Conservation (phyloP, 2,888 invertebrate species). For the Ditula angustiorana region DNA sequence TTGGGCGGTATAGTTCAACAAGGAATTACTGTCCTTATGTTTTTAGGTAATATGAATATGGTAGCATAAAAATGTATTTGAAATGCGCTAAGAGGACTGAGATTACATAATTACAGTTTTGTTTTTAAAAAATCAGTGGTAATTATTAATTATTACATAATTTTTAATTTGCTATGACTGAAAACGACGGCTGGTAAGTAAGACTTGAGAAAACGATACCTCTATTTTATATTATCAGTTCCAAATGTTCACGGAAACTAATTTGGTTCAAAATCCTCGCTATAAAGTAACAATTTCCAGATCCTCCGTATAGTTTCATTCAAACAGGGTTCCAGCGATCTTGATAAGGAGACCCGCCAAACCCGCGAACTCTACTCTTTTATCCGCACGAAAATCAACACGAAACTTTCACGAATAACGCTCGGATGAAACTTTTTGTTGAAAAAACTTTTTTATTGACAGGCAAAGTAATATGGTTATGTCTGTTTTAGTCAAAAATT, state of each 20-base stretch:
- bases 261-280: slow-evolving; percentile 12
- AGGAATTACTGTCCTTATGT: no score
- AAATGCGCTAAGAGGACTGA: no score
- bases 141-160: no score
- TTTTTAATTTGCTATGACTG: no score
- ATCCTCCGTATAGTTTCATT: slow-evolving; percentile 24
- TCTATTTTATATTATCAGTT: slow-evolving; percentile 39
- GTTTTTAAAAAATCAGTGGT: no score
- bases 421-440: slow-evolving; percentile 44
- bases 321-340: slow-evolving; percentile 31
- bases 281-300: slow-evolving; percentile 32
- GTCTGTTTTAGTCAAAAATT: slow-evolving; percentile 19
- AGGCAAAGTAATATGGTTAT: slow-evolving; percentile 35
- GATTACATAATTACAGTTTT: no score
- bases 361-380: slow-evolving; percentile 37
- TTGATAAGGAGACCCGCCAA: slow-evolving; percentile 36
- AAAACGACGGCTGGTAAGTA: no score
- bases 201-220: no score
- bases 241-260: slow-evolving; percentile 13
- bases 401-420: slow-evolving; percentile 45
- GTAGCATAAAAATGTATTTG: no score
- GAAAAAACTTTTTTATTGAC: slow-evolving; percentile 50
- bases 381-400: slow-evolving; percentile 48
- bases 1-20: no score
- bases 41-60: no score